These are phyloP conservation scores for Metacarcinus magister DNA, from an alignment of 2,888 invertebrate genomes.

Conservation along the genomic window DNA sequence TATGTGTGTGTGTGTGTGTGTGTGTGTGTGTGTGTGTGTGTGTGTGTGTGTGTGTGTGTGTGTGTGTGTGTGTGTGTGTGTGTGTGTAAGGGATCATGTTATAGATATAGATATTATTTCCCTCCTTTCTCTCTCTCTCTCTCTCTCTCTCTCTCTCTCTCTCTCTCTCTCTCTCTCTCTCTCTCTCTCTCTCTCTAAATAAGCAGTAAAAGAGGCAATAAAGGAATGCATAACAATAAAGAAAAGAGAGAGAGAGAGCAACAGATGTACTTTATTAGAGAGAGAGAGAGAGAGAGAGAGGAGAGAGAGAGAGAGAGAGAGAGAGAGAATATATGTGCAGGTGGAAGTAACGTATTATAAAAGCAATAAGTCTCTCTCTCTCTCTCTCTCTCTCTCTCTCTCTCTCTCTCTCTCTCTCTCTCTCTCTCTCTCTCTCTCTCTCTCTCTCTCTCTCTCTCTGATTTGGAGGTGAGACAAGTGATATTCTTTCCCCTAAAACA, in stretches of 20 bases:
- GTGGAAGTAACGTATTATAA: conserved; percentile 15
- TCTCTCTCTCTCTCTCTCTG: not conserved
- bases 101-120: not conserved
- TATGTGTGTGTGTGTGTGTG: not conserved
- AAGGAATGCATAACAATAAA: not conserved
- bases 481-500: not conserved
- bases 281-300: too few species aligned
- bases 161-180: conserved; percentile 59
- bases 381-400: conserved; percentile 58
- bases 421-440: not conserved
- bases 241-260: conserved; percentile 20
- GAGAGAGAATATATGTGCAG: not conserved
- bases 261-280: too few species aligned
- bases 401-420: conserved; percentile 60
- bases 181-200: conserved; percentile 14
- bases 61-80: not conserved
- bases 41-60: not conserved
- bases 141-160: conserved; percentile 54
- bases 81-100: not conserved
- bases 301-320: conserved; percentile 43
- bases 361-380: conserved; percentile 37
- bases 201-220: not conserved
- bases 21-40: not conserved
- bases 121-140: conserved; percentile 57
- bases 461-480: not conserved